Evolutionary conservation across 2,888 invertebrate species (phyloP), one percentile per base, ranked within the genome.

Genomic region (Lasioglossum malachurum): DNA sequence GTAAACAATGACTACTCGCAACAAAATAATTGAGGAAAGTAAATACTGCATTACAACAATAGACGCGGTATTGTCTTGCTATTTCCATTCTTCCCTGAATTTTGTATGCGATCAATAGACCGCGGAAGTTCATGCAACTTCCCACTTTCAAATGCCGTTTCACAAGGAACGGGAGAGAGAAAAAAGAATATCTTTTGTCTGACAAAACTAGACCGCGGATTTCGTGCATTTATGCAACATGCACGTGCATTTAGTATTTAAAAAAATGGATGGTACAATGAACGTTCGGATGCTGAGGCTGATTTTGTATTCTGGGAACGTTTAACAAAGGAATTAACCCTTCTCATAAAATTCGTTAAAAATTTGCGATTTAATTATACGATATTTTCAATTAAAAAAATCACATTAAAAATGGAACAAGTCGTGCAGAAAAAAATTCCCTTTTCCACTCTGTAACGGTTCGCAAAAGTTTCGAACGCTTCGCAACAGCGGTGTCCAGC

Each of bases 91-190:
- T 38, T 38, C 16, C 38, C 69, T 64, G 64, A 69, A 69, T 69
- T 69, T 69, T 69, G 23, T 35, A 69, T 38, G 38, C 38, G 69
- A 69, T 69, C 31, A 38, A 38, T 69, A 69, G 69, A 19, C 69
- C 31, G 38, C 69, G 69, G 38, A 69, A 38, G 69, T 69, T 69
- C 38, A 38, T 38, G 69, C 38, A 69, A 69, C 38, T 69, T 69
- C 31, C 31, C 38, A 69, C 38, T 38, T 38, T 38, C 38, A 23
- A 69, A 69, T 38, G 38, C 23, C 10, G 64, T 64, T 64, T 64
- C 64, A 64, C 69, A 38, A 69, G 69, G 12, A 38, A 69, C 12
- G 23, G 23, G 23, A 64, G 31, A 16, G 31, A 60, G 16, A 60
- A 31, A 57, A 60, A 27, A 31, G 64, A 64, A 64, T 38, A 69